Evolutionary conservation across 2,113 vertebrate genomes (phyloP).

Genomic region (Macquaria ambigua): DNA sequence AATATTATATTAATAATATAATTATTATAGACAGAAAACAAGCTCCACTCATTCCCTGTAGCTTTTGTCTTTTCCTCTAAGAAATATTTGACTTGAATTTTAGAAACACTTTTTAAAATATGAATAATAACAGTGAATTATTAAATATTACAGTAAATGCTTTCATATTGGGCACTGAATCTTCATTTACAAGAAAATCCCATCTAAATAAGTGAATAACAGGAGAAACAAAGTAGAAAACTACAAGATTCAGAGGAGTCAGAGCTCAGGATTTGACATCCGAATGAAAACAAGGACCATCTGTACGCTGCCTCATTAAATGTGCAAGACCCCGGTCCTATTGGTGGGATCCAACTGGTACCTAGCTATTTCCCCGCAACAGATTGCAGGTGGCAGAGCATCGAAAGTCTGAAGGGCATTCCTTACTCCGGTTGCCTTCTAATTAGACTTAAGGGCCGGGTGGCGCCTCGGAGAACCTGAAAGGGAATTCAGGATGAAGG

Average conservation of each 20-base stretch:
- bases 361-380: constrained; percentile 50
- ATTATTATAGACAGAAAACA: neutral
- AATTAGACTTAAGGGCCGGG: constrained; percentile 62
- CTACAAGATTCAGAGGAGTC: constrained; percentile 17
- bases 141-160: neutral
- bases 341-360: constrained; percentile 38
- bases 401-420: constrained; percentile 51
- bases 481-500: constrained; percentile 52
- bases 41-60: neutral
- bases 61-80: neutral
- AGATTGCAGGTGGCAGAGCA: constrained; percentile 72
- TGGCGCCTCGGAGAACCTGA: constrained; percentile 30
- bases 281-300: constrained; percentile 58
- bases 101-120: constrained; percentile 16
- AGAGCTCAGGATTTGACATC: constrained; percentile 11
- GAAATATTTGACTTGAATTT: neutral
- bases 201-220: neutral
- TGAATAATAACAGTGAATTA: neutral
- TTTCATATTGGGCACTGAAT: neutral
- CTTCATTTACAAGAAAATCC: neutral
- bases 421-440: constrained; percentile 66
- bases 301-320: constrained; percentile 69
- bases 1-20: neutral
- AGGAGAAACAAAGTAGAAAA: neutral
- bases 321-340: constrained; percentile 54